Conservation (phyloP, 2,113 vertebrate genomes). For the Coregonus clupeaformis region DNA sequence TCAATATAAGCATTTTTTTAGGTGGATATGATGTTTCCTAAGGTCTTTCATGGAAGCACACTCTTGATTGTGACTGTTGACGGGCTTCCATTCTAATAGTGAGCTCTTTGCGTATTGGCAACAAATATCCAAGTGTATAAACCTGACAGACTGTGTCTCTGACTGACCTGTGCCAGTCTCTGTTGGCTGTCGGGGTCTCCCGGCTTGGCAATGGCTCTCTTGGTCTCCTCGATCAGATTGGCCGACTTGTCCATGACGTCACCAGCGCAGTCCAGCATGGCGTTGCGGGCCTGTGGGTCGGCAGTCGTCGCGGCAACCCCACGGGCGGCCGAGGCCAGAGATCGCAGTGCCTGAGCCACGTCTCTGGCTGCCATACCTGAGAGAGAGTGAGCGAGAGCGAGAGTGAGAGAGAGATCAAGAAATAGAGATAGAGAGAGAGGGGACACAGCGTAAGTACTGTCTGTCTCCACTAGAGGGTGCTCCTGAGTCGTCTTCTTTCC, state of each 20-base stretch:
- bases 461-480: neutral
- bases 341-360: slow-evolving; percentile 88
- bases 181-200: slow-evolving; percentile 93
- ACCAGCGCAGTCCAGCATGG: slow-evolving; percentile 86
- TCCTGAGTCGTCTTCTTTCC: neutral
- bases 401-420: neutral
- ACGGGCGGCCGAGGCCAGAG: slow-evolving; percentile 84
- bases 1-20: slow-evolving; percentile 7
- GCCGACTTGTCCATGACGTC: slow-evolving; percentile 94
- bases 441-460: neutral
- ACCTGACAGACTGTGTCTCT: neutral
- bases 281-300: slow-evolving; percentile 77
- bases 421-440: neutral
- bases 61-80: no score
- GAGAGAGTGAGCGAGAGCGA: neutral
- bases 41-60: neutral
- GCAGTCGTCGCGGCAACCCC: slow-evolving; percentile 86
- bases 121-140: no score
- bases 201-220: slow-evolving; percentile 86
- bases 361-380: slow-evolving; percentile 93
- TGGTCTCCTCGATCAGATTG: slow-evolving; percentile 92
- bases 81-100: no score
- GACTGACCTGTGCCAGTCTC: slow-evolving; percentile 87
- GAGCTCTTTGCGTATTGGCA: no score
- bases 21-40: neutral